Base-by-base conservation (phyloP, 2,113 vertebrate species). In the Papio anubis region DNA sequence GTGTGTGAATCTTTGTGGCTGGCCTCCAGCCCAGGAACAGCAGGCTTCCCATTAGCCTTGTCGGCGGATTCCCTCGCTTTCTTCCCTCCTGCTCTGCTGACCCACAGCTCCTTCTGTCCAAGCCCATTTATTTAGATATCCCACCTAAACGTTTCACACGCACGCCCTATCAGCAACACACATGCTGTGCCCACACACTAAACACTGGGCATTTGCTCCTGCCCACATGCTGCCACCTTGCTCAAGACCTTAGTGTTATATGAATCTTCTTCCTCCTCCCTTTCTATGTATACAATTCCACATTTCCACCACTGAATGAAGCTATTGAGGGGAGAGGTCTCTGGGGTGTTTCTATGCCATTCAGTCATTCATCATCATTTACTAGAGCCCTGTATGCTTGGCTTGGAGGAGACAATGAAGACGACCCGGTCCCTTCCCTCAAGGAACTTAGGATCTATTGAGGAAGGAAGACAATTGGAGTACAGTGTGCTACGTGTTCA, bases 381-480 rank as follows among this genome's bases (percentile, higher is more conserved):
- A 91, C 43, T 64, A 90, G 86, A 93, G 89, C 79, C 66, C 81
- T 88, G 88, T 95, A 78, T 90, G 55, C 66, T 88, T 59, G 45
- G 91, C 64, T 73, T 73, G 82, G 55, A 66, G 91, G 64, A 72
- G 16, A 96, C 93, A 97, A 91, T 88, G 97, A 78, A 43, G 78
- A 95, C 38, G 78, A 94, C 30, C 32, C 68, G 2, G 64, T 61
- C 52, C 73, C 30, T 23, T 97, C 76, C 57, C 85, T 94, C 73
- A 68, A 91, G 91, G 73, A 96, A 96, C 97, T 96, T 89, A 97
- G 93, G 38, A 57, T 93, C 64, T 20, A 96, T 80, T 96, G 91
- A 97, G 91, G 78, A 80, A 84, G 75, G 55, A 70, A 82, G 70
- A 97, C 45, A 97, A 79, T 30, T 1, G 2, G 82, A 50, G 59